These are phyloP conservation scores for Abscondita cerata DNA, from an alignment of 2,888 invertebrate genomes.

Conservation along the genomic window DNA sequence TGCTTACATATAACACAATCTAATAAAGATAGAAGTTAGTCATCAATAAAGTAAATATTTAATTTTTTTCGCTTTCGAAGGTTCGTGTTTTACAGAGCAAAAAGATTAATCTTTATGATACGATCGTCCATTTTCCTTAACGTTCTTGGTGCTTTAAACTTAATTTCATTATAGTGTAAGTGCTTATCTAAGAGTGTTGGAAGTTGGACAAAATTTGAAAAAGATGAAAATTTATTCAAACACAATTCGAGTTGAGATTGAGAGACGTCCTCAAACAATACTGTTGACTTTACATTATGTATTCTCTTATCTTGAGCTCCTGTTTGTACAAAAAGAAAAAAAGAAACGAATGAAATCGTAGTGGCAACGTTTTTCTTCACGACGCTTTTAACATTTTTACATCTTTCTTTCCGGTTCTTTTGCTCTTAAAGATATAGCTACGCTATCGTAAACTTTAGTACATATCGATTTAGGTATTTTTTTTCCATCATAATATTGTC, in stretches of 20 bases:
- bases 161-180: slow-evolving; percentile 11
- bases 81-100: not conserved
- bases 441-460: slow-evolving; percentile 11
- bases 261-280: slow-evolving; percentile 41
- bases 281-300: slow-evolving; percentile 43
- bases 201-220: slow-evolving; percentile 25
- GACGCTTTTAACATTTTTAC: slow-evolving; percentile 32
- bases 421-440: slow-evolving; percentile 11
- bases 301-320: slow-evolving; percentile 35
- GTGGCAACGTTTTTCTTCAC: slow-evolving; percentile 25
- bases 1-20: not conserved
- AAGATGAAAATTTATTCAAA: slow-evolving; percentile 35
- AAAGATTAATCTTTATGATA: slow-evolving; percentile 5
- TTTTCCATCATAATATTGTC: slow-evolving; percentile 7
- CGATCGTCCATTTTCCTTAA: slow-evolving; percentile 5
- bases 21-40: slow-evolving; percentile 5
- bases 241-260: slow-evolving; percentile 36
- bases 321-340: slow-evolving; percentile 25
- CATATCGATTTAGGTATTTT: slow-evolving; percentile 15
- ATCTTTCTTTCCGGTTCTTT: slow-evolving; percentile 22
- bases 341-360: slow-evolving; percentile 20
- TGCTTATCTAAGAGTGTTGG: slow-evolving; percentile 12
- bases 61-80: not conserved
- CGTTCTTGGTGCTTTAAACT: not conserved
- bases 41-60: slow-evolving; percentile 10